phyloP scores from a whole-genome alignment of 2,888 invertebrate species.

The Plebejus anna region DNA sequence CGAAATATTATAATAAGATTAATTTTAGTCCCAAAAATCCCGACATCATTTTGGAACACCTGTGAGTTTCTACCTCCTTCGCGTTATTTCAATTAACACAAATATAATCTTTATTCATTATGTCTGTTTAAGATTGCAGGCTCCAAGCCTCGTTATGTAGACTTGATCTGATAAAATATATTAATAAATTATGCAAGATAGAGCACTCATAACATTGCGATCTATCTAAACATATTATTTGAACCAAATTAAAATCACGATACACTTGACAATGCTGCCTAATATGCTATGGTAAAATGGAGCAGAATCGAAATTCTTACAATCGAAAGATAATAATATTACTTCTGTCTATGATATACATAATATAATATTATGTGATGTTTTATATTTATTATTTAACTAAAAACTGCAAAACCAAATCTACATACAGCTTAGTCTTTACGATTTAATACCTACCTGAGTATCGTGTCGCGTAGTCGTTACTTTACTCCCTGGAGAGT shows the following conservation, averaged over 20 bases:
- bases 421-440: too few species aligned
- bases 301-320: too few species aligned
- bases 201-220: slow-evolving; percentile 2
- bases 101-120: slow-evolving; percentile 47
- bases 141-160: slow-evolving; percentile 21
- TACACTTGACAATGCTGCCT: neutral
- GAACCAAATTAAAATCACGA: neutral
- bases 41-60: slow-evolving; percentile 24
- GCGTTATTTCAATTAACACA: slow-evolving; percentile 46
- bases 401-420: too few species aligned
- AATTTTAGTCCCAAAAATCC: neutral
- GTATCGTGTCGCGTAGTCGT: too few species aligned
- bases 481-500: too few species aligned
- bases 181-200: slow-evolving; percentile 1
- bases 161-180: slow-evolving; percentile 23
- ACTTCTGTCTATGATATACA: too few species aligned
- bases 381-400: too few species aligned
- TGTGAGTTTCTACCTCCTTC: slow-evolving; percentile 31
- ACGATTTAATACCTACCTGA: too few species aligned
- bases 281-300: too few species aligned
- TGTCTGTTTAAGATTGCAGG: slow-evolving; percentile 37
- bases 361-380: too few species aligned
- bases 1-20: too few species aligned
- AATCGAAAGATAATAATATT: too few species aligned
- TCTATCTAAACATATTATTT: neutral